Percentiles rank a stretch among this genome's conserved stretches.
Conservation (phyloP, 2,113 vertebrate species). For the Mormoops blainvillei region DNA sequence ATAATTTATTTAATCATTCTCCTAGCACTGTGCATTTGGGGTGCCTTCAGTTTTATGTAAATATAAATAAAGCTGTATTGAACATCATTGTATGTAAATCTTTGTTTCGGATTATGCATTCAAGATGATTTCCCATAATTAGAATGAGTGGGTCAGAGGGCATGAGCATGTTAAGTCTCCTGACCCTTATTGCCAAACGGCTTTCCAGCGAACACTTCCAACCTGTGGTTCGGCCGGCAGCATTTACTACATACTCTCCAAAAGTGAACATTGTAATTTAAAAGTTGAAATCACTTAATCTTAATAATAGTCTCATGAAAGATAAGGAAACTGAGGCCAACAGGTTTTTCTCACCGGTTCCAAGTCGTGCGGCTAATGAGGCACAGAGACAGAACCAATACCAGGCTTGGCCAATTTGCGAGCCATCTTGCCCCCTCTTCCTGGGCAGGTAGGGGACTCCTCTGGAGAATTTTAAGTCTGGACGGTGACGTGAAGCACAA, state of each 20-base stretch:
- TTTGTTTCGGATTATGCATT: neutral
- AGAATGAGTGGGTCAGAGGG: neutral
- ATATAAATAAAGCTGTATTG: neutral
- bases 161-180: neutral
- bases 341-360: neutral
- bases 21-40: neutral
- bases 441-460: neutral
- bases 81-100: neutral
- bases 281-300: neutral
- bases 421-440: accelerated
- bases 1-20: neutral
- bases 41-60: neutral
- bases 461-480: neutral
- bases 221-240: neutral
- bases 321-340: neutral
- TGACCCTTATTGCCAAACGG: neutral
- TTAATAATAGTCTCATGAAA: neutral
- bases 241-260: neutral
- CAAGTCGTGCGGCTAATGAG: neutral
- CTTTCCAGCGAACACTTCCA: neutral
- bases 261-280: neutral
- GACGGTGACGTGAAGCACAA: neutral
- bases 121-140: neutral
- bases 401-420: neutral
- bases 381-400: neutral